Evolutionary conservation across 2,113 vertebrate genomes (phyloP).

Genomic region (Cinclus cinclus): DNA sequence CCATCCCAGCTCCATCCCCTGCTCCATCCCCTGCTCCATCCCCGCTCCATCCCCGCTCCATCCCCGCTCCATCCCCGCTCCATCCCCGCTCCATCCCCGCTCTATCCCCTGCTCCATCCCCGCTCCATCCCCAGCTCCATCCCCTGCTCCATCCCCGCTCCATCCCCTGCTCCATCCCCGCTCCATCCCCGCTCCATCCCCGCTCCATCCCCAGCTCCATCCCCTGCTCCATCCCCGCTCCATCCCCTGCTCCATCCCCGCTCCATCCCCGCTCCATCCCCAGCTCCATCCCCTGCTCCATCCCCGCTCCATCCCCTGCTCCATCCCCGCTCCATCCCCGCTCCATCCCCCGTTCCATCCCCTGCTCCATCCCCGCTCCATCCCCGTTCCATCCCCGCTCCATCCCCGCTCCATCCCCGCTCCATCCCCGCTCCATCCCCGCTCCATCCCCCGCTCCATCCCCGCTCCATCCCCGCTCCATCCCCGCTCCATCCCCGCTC

Average conservation of each 20-base stretch:
- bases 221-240: not conserved
- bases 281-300: not conserved
- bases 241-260: accelerated
- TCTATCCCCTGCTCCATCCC: not conserved
- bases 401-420: too few relatives aligned
- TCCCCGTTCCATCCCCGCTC: not conserved
- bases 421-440: not conserved
- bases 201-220: too few relatives aligned
- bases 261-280: accelerated
- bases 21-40: too few relatives aligned
- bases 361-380: not conserved
- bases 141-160: too few relatives aligned
- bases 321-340: too few relatives aligned
- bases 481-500: accelerated
- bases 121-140: too few relatives aligned
- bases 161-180: too few relatives aligned
- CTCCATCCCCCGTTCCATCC: too few relatives aligned
- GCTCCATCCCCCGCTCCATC: accelerated
- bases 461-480: not conserved
- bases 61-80: not conserved
- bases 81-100: not conserved
- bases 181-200: too few relatives aligned
- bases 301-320: not conserved
- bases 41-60: too few relatives aligned
- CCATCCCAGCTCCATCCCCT: not conserved